phyloP scores from a whole-genome alignment of 2,888 invertebrate species.

The Sclerodermus sp. region DNA sequence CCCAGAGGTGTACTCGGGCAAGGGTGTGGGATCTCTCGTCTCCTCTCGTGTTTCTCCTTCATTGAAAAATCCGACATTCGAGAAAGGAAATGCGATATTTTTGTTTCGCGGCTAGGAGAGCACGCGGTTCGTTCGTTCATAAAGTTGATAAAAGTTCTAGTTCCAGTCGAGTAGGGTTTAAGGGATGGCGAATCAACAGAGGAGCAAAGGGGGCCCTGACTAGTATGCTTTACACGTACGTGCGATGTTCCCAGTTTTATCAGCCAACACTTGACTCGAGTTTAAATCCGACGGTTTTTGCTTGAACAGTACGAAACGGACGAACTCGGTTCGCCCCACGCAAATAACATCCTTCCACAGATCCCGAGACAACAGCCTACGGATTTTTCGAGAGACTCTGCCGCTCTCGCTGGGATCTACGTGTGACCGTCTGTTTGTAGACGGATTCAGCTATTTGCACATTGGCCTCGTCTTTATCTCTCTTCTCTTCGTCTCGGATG shows the following conservation, averaged over 20 bases:
- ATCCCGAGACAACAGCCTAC: slow-evolving; percentile 26
- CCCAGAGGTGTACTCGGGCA: too few species aligned
- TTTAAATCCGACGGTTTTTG: slow-evolving; percentile 40
- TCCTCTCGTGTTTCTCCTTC: too few species aligned
- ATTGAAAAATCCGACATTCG: neutral
- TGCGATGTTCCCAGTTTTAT: slow-evolving; percentile 43
- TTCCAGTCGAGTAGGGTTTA: slow-evolving; percentile 23
- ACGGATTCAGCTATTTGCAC: slow-evolving; percentile 39
- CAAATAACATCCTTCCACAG: slow-evolving; percentile 30
- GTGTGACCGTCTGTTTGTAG: slow-evolving; percentile 38
- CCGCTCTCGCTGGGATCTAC: slow-evolving; percentile 18
- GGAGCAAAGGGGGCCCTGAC: slow-evolving; percentile 10
- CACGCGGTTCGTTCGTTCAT: too few species aligned
- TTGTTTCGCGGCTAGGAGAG: too few species aligned
- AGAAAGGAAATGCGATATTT: neutral
- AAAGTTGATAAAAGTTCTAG: slow-evolving; percentile 23
- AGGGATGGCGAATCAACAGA: slow-evolving; percentile 22
- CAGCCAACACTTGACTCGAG: slow-evolving; percentile 44
- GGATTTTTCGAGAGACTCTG: slow-evolving; percentile 26
- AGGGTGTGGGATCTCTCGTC: too few species aligned
- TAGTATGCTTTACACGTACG: slow-evolving; percentile 31
- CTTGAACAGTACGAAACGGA: slow-evolving; percentile 24
- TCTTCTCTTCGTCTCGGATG: too few species aligned
- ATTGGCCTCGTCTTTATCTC: slow-evolving; percentile 16
- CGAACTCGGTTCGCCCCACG: slow-evolving; percentile 18